Base-by-base conservation (phyloP, 2,888 invertebrate species). In the Tetragnatha montana region DNA sequence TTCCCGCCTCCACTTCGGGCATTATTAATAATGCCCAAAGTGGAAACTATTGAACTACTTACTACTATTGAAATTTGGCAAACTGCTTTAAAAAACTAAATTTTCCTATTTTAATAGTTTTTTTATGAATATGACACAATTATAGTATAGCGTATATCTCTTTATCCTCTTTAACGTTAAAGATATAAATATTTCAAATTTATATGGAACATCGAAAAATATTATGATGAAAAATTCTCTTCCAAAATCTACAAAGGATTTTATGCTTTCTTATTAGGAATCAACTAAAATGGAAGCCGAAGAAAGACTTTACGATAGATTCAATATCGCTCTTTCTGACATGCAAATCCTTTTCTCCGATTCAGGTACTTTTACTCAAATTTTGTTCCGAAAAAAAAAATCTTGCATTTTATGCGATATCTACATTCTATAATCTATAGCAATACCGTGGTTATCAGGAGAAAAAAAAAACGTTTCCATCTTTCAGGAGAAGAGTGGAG, bases 221-320 rank as follows among this genome's bases (percentile, higher is more conserved):
- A 6, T 68, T 17, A 17, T 68, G 68, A 68, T 4, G 6, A 68
- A 68, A 17, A 8, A 8, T n/a, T 1, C 68, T 68, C 14, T 3
- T 3, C n/a, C 1, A n/a, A n/a, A 68, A 68, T 17, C 1, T 68
- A 60, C n/a, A 68, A 68, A 68, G 68, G 68, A 68, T 17, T 68
- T 69, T 6, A 0, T 35, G 8, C 14, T 50, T 76, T 78, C 10
- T 71, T 91, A 87, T 1, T 91, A 93, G 93, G 96, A 96, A 92
- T 96, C 96, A 0, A 97, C 97, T 0, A 96, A 96, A 92, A 96
- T 96, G 95, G 97, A 97, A 94, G 93, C 97, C 85, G 97, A 97
- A 92, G 96, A 97, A 93, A 95, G 96, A 79, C 94, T 97, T 10
- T 97, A 97, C 92, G 97, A 97, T 91, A 94, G 97, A 91, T 94